Conservation (phyloP, 2,888 invertebrate genomes). For the Phengaris alcon region DNA sequence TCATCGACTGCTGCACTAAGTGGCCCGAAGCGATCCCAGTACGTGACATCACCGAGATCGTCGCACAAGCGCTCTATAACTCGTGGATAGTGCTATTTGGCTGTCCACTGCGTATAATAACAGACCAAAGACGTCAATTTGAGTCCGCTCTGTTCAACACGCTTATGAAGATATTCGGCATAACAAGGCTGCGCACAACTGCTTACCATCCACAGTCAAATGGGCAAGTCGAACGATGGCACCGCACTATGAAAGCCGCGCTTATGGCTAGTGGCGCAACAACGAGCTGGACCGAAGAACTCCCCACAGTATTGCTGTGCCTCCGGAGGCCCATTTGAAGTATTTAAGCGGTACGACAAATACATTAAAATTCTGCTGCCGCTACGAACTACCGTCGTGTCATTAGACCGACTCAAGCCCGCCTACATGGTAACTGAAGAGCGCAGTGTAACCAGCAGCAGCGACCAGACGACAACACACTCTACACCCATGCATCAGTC, state of each 20-base stretch:
- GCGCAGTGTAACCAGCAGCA: not conserved
- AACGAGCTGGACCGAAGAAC: not conserved
- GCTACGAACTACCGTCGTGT: not conserved
- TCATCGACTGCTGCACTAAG: too few relatives aligned
- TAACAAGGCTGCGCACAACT: not conserved
- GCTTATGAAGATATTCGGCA: not conserved
- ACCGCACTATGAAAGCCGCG: not conserved
- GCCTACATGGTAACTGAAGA: not conserved
- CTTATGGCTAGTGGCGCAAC: not conserved
- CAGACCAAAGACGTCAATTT: not conserved
- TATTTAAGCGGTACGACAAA: not conserved
- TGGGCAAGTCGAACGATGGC: not conserved
- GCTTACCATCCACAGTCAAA: not conserved
- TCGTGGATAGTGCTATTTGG: too few relatives aligned
- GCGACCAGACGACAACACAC: not conserved
- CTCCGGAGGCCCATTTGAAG: not conserved
- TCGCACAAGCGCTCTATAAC: too few relatives aligned
- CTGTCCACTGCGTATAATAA: too few relatives aligned
- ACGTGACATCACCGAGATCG: too few relatives aligned
- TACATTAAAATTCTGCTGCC: slow-evolving; percentile 1
- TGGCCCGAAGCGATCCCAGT: too few relatives aligned
- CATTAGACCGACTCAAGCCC: not conserved
- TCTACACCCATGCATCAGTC: not conserved
- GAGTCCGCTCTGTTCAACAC: not conserved
- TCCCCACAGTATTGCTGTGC: not conserved